Evolutionary conservation across 2,113 vertebrate genomes (phyloP).

Genomic region (Pseudorectes ferrugineus): DNA sequence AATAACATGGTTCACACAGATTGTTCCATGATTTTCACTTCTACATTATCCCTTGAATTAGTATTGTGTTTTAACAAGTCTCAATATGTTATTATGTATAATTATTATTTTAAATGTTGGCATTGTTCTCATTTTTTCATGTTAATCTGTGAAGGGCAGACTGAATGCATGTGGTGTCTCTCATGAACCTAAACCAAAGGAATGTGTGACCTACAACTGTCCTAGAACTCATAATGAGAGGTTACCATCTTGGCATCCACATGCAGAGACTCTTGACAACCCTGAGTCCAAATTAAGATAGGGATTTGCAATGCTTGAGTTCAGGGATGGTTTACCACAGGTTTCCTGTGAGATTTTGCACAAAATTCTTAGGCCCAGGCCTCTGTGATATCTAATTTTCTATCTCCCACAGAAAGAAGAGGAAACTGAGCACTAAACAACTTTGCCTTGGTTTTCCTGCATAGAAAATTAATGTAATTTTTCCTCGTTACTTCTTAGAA

Average conservation of each 20-base stretch:
- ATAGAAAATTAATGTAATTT: not conserved
- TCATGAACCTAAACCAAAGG: not conserved
- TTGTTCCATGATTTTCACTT: not conserved
- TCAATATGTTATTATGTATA: not conserved
- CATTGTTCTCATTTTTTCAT: not conserved
- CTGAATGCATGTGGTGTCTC: not conserved
- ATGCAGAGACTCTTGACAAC: not conserved
- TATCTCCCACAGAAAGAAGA: not conserved
- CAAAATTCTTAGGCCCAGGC: not conserved
- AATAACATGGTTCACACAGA: not conserved
- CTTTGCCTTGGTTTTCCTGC: not conserved
- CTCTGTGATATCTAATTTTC: not conserved
- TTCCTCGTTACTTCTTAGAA: not conserved
- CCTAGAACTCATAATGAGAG: not conserved
- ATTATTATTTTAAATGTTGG: not conserved
- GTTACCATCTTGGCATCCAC: not conserved
- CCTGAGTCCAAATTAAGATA: not conserved
- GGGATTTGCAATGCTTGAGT: not conserved
- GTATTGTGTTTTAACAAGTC: not conserved
- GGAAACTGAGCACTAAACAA: not conserved
- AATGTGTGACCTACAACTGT: not conserved
- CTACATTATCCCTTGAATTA: not conserved
- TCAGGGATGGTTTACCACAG: not conserved
- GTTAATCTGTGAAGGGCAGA: not conserved
- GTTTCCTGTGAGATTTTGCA: not conserved